Base-by-base conservation (phyloP, 1,140 invertebrate species). In the Drosophila micromelanica region DNA sequence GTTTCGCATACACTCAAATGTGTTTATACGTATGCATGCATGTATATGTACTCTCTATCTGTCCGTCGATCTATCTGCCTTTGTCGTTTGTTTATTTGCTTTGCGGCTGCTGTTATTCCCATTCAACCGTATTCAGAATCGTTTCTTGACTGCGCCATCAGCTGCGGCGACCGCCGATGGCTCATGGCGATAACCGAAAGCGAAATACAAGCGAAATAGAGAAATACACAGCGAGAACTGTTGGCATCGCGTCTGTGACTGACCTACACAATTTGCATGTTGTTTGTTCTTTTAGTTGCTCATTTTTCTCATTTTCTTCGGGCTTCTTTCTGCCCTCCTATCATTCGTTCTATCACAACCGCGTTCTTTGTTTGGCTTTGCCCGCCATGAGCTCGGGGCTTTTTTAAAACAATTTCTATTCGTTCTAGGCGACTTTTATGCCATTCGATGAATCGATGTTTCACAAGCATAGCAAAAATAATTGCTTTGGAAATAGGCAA, bases 71-170 rank as follows among this genome's bases (percentile, higher is more conserved):
- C 32, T 51, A 55, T 63, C 64, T 75, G 55, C 67, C 59, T 75
- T 60, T 75, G 20, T 55, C 65, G 77, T 67, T 68, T 80, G 57
- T 72, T 76, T 73, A 73, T 81, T 85, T 72, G 75, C 61, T 75
- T 60, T 61, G 51, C 63, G 17, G 62, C 51, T 55, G 70, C 48
- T 61, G 30, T 23, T 60, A 35, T 35, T 46, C 5, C 3, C 62
- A 57, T 70, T 74, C 57, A 68, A 49, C 59, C 62, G 32, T 78
- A 86, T 78, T 89, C 69, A 79, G 59, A 82, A 80, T 85, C 74
- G 75, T 64, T 64, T 71, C 30, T 59, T 45, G 57, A 57, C 59
- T 68, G 51, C 46, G 49, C 55, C 69, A 48, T 54, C 62, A 72
- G 73, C 77, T 76, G 78, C 8, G 20, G 37, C 43, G 40, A 40